Conservation (phyloP, 1,140 invertebrate species). For the Drosophila sp. region DNA sequence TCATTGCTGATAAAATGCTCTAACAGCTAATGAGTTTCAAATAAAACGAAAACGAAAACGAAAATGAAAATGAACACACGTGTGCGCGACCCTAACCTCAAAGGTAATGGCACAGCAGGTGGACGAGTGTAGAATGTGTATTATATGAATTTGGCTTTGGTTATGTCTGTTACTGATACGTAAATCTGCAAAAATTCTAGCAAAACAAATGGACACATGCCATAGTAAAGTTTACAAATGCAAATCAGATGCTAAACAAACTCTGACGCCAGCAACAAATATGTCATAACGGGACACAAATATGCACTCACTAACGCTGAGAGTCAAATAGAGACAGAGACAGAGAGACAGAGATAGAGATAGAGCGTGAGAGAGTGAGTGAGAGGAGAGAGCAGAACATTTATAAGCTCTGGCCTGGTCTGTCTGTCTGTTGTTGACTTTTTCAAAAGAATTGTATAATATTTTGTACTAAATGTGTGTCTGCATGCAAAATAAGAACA, state of each 20-base stretch:
- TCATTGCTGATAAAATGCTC: conserved; percentile 52
- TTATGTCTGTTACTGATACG: conserved; percentile 42
- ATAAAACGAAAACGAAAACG: conserved; percentile 77
- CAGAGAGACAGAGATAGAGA: conserved; percentile 25
- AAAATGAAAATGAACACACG: conserved; percentile 46
- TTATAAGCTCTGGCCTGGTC: conserved; percentile 67
- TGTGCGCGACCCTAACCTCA: conserved; percentile 35
- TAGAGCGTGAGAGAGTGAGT: neutral
- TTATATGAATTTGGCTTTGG: conserved; percentile 24
- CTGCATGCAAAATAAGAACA: conserved; percentile 65
- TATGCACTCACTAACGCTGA: conserved; percentile 43
- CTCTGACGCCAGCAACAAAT: conserved; percentile 75
- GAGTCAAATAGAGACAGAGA: conserved; percentile 14
- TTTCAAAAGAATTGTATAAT: conserved; percentile 81
- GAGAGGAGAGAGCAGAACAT: conserved; percentile 50
- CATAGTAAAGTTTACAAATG: conserved; percentile 80
- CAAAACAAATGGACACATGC: conserved; percentile 63
- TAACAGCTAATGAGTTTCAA: conserved; percentile 75
- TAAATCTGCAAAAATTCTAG: conserved; percentile 55
- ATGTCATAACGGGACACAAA: conserved; percentile 66
- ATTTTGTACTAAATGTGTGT: conserved; percentile 73
- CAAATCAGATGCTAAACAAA: conserved; percentile 81
- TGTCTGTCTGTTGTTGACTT: conserved; percentile 69
- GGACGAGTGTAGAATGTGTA: conserved; percentile 7
- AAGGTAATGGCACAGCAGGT: conserved; percentile 16